Evolutionary conservation across 2,888 invertebrate genomes (phyloP), one percentile per base, ranked within the genome.

Genomic region (Acanthoscelides obtectus): DNA sequence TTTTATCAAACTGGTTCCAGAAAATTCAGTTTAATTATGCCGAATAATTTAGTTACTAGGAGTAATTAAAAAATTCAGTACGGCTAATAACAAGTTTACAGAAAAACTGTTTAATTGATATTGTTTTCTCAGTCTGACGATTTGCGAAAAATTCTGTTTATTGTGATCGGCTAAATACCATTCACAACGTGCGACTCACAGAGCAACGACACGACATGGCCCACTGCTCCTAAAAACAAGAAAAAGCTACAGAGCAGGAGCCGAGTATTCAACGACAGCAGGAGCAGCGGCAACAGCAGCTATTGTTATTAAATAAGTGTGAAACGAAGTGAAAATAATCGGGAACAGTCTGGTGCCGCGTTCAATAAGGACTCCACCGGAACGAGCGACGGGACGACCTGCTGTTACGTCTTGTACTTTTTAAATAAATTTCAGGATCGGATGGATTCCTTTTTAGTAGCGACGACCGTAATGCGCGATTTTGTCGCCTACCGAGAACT

Each of bases 231-330:
- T 17, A 1, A 45, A 45, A 45, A 12, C 12, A 45, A 12, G 45
- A 6, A 45, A 45, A 45, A 45, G 12, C 45, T 45, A 12, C 45
- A 12, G n/a, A n/a, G 45, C 45, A 45, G 45, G 12, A 45, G 45
- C 12, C 5, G 45, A 45, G 45, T 45, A 17, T 45, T 45, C 45
- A 12, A 45, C 45, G 45, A 45, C 45, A 45, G 45, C 17, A 45
- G 45, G 4, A 25, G 25, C 25, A 25, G 25, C 45, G 45, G 45
- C 17, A 45, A 45, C 45, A 45, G 45, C 67, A 22, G 67, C 67
- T 21, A 67, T 67, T 67, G 67, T 22, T 67, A 67, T 67, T 67
- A 67, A 67, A 67, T 67, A 67, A 67, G 67, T 67, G 67, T 67
- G 67, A 67, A 67, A 22, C 22, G 22, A 22, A 67, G n/a, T 22